These are phyloP conservation scores for Theropithecus gelada DNA, from an alignment of 2,113 vertebrate genomes.

Conservation along the genomic window DNA sequence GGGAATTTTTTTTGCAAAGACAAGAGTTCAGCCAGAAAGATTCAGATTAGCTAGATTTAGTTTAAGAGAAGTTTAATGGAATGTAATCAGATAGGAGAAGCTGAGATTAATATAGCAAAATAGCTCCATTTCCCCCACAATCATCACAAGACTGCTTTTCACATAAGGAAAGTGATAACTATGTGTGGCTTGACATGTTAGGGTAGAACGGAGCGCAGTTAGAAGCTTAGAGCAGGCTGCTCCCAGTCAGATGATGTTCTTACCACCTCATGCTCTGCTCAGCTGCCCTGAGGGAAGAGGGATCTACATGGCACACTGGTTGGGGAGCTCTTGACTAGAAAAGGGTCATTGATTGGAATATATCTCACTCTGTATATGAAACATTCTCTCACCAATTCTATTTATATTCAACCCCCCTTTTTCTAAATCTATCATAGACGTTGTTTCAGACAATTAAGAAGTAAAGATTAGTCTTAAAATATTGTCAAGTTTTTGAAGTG, in stretches of 20 bases:
- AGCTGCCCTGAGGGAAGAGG: neutral
- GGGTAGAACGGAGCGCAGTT: neutral
- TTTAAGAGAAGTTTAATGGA: constrained; percentile 29
- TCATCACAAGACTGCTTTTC: neutral
- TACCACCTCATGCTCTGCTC: neutral
- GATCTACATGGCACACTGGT: neutral
- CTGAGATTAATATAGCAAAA: constrained; percentile 43
- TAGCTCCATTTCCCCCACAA: neutral
- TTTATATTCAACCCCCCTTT: neutral
- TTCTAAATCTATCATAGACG: neutral
- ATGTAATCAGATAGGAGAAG: constrained; percentile 42
- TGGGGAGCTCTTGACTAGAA: neutral
- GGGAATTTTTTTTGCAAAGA: constrained; percentile 28
- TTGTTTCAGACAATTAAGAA: neutral
- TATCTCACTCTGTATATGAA: neutral
- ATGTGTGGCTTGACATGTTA: neutral
- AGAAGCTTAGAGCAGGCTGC: neutral
- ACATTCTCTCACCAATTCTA: neutral
- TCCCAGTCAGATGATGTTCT: neutral
- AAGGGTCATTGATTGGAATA: neutral
- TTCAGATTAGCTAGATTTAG: constrained; percentile 10
- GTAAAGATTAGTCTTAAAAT: neutral
- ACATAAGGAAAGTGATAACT: neutral
- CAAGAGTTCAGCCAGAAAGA: constrained; percentile 22
- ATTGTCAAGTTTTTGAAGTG: neutral